Evolutionary conservation across 2,113 vertebrate species (phyloP).

Genomic region (Sardina pilchardus): DNA sequence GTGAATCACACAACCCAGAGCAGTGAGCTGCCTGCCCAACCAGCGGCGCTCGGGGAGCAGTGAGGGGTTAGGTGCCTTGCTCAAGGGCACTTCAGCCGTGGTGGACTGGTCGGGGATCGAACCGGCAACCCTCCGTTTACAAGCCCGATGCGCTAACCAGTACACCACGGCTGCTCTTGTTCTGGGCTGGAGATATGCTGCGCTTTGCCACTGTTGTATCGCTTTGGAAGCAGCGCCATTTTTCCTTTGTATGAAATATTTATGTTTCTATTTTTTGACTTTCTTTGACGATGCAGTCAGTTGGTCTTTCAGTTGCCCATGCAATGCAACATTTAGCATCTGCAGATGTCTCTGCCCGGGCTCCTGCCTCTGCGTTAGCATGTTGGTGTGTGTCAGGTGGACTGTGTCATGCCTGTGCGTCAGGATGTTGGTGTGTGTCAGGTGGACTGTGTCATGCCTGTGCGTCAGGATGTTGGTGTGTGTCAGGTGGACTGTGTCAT

Average conservation of each 20-base stretch:
- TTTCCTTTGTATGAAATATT: slow-evolving; percentile 1
- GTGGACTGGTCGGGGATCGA: too few relatives aligned
- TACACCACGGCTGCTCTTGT: too few relatives aligned
- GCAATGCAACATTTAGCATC: background rate
- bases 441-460: too few relatives aligned
- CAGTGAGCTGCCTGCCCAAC: too few relatives aligned
- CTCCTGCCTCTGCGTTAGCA: background rate
- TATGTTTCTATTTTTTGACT: slow-evolving; percentile 10
- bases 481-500: too few relatives aligned
- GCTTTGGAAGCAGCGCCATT: background rate
- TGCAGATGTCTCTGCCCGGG: background rate
- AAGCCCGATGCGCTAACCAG: too few relatives aligned
- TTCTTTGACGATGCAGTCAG: background rate
- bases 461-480: background rate
- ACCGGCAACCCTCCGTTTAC: too few relatives aligned
- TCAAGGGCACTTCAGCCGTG: too few relatives aligned
- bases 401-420: background rate
- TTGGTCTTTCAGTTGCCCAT: background rate
- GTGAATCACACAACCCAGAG: too few relatives aligned
- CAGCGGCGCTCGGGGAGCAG: too few relatives aligned
- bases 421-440: background rate
- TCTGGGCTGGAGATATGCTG: background rate
- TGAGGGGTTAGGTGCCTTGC: too few relatives aligned
- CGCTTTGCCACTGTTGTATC: background rate
- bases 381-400: background rate